Conservation (phyloP, 2,113 vertebrate genomes). For the Alectura lathami region DNA sequence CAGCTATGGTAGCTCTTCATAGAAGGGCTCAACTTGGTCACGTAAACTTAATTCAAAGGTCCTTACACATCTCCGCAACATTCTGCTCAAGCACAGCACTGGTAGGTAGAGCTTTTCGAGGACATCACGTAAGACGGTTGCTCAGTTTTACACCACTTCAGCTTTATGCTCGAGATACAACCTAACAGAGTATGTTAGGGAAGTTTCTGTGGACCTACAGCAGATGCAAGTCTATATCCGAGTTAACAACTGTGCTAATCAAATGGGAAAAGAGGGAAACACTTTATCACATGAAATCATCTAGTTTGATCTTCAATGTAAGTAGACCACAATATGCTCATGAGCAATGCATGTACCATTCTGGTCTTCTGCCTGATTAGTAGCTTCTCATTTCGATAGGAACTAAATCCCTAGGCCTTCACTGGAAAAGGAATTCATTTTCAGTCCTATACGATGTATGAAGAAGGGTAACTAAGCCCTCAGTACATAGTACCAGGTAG, state of each 20-base stretch:
- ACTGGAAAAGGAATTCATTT: background rate
- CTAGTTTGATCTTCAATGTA: background rate
- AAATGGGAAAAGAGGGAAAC: background rate
- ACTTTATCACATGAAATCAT: background rate
- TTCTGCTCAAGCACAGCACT: background rate
- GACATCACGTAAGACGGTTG: background rate
- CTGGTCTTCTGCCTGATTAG: background rate
- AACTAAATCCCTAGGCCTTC: background rate
- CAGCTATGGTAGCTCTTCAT: background rate
- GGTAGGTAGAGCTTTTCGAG: background rate
- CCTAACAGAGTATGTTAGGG: background rate
- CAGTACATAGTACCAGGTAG: background rate
- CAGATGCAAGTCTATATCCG: background rate
- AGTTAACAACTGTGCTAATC: background rate
- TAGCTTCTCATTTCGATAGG: background rate
- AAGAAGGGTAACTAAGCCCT: background rate
- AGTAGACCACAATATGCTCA: background rate
- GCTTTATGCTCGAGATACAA: background rate
- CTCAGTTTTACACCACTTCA: background rate
- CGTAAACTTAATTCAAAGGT: background rate
- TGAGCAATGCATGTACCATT: background rate
- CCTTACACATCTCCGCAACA: background rate
- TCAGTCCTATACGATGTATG: background rate
- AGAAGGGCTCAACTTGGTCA: background rate
- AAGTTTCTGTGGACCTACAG: background rate